Conservation (phyloP, 2,888 invertebrate species). For the Drosophila bunnanda region DNA sequence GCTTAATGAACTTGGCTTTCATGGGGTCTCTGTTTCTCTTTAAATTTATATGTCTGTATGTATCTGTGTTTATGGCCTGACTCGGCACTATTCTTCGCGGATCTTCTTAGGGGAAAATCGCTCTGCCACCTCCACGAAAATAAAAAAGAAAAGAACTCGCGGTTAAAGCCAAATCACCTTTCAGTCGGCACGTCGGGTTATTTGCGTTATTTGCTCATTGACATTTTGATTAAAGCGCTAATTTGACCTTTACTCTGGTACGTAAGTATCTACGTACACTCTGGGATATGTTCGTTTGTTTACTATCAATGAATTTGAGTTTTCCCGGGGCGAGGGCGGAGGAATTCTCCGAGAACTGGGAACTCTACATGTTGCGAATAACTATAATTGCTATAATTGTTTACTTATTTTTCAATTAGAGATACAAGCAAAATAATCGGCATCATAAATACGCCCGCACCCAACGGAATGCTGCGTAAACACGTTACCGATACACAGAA, state of each 20-base stretch:
- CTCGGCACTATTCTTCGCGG: conserved; percentile 50
- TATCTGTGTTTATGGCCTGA: conserved; percentile 50
- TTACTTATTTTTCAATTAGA: conserved; percentile 68
- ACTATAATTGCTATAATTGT: conserved; percentile 51
- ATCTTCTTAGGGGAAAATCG: conserved; percentile 22
- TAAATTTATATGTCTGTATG: conserved; percentile 3
- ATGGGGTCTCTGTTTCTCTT: conserved; percentile 20
- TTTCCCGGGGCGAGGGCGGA: background rate
- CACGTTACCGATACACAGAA: conserved; percentile 9
- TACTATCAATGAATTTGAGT: conserved; percentile 21
- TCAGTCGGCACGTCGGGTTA: conserved; percentile 57
- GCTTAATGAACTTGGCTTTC: conserved; percentile 38
- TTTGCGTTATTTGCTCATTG: conserved; percentile 68
- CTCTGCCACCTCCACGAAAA: conserved; percentile 43
- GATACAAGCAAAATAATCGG: conserved; percentile 61
- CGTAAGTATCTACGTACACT: background rate
- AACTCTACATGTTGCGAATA: conserved; percentile 19
- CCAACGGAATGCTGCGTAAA: conserved; percentile 26
- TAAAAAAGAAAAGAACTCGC: conserved; percentile 28
- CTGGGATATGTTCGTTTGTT: conserved; percentile 20
- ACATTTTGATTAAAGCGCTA: conserved; percentile 75
- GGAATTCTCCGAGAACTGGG: conserved; percentile 15
- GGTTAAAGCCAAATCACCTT: conserved; percentile 42
- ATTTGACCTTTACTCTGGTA: conserved; percentile 54
- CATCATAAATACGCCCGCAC: conserved; percentile 65